phyloP scores from a whole-genome alignment of 2,797 vertebrate genomes.

The Octomys mimax region DNA sequence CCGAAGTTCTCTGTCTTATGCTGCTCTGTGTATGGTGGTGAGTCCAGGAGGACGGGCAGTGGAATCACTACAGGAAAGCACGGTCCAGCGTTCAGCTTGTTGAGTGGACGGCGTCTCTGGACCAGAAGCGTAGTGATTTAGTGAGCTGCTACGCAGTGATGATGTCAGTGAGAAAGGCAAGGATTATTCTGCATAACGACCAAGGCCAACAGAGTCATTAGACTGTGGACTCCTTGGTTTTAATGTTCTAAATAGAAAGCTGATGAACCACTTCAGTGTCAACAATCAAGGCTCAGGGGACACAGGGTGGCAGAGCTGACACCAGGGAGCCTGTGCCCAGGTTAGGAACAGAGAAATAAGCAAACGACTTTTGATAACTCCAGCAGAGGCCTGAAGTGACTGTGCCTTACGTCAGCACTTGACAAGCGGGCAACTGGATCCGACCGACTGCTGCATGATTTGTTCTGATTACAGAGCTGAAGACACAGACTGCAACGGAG shows the following conservation, averaged over 20 bases:
- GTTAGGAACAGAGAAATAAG: constrained; percentile 43
- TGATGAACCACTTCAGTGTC: constrained; percentile 53
- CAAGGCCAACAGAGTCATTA: constrained; percentile 23
- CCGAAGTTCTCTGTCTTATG: not conserved
- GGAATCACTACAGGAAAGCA: not conserved
- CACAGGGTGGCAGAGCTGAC: not conserved
- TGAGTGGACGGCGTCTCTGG: not conserved
- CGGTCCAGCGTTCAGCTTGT: not conserved
- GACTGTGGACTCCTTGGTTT: constrained; percentile 36
- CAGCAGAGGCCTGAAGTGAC: not conserved
- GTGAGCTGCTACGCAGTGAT: not conserved
- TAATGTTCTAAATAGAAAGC: constrained; percentile 47
- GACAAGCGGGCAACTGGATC: not conserved
- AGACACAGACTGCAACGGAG: constrained; percentile 7
- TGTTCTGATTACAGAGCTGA: constrained; percentile 63
- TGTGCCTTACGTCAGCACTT: not conserved
- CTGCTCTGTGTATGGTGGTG: not conserved
- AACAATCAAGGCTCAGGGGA: not conserved
- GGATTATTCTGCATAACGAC: constrained; percentile 16
- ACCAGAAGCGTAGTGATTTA: not conserved
- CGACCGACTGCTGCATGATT: constrained; percentile 50
- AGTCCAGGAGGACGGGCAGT: not conserved
- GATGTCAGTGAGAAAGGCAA: not conserved
- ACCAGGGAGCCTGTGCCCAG: constrained; percentile 9
- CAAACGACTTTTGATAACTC: constrained; percentile 2